A percentile compares a stretch with the other conserved stretches of the same genome.
These are phyloP conservation scores for Botia almorhae DNA, from an alignment of 2,797 vertebrate species.

Conservation along the genomic window DNA sequence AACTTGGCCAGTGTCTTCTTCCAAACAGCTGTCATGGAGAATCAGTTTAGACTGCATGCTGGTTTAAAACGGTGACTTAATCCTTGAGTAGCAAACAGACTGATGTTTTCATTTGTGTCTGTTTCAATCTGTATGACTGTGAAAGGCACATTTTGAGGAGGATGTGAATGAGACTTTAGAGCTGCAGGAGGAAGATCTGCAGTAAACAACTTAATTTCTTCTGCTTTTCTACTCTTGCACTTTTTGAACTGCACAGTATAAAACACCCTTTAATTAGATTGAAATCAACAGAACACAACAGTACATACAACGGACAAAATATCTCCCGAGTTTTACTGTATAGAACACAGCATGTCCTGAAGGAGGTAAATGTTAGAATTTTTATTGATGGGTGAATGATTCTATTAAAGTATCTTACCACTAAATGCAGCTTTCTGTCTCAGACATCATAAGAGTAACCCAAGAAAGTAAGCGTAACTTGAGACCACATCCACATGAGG, in stretches of 20 bases:
- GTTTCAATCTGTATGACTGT: background rate
- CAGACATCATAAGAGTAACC: background rate
- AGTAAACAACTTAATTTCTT: no score
- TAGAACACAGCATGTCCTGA: no score
- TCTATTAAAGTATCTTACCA: background rate
- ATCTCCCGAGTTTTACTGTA: no score
- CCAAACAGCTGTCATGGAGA: conserved; percentile 10
- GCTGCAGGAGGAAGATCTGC: no score
- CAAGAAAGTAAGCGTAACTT: background rate
- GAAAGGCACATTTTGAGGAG: no score
- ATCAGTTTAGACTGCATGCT: background rate
- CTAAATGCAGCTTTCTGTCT: background rate
- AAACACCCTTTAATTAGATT: no score
- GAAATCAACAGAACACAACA: no score
- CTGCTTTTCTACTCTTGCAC: no score
- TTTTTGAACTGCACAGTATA: no score
- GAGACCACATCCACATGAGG: background rate
- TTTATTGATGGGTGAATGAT: background rate
- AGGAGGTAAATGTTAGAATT: no score
- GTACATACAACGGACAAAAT: no score
- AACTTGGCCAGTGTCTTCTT: background rate
- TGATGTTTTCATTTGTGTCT: background rate
- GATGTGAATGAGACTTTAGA: no score
- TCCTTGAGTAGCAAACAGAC: background rate
- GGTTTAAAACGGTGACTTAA: background rate